A percentile compares a stretch with the other conserved stretches of the same genome.
Conservation (phyloP, 2,888 invertebrate species). For the Ganaspis brasiliensis region DNA sequence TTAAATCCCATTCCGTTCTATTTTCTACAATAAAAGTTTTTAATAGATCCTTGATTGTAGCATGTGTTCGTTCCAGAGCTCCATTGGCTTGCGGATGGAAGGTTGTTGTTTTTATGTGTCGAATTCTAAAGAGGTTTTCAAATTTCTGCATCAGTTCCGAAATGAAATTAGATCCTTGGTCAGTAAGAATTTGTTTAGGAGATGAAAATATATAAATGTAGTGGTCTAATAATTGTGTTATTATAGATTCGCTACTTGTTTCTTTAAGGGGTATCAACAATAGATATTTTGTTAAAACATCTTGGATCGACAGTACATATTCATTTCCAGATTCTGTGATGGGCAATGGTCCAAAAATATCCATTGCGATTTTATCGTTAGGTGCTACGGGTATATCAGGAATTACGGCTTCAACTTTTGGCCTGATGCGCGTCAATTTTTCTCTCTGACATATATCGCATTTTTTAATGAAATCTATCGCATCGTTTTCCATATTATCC, state of each 20-base stretch:
- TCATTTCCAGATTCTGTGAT: background rate
- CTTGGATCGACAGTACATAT: background rate
- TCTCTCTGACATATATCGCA: background rate
- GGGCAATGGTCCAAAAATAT: background rate
- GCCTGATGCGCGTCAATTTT: background rate
- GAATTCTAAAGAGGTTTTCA: slow-evolving; percentile 2
- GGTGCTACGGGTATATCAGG: background rate
- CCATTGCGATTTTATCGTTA: background rate
- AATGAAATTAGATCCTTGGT: background rate
- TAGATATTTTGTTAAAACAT: background rate
- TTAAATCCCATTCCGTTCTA: background rate
- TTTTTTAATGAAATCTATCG: background rate
- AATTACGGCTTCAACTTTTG: background rate
- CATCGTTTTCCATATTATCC: background rate
- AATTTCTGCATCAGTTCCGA: background rate
- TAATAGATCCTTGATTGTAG: background rate
- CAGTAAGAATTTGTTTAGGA: slow-evolving; percentile 10
- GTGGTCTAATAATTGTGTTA: background rate
- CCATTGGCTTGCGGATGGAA: background rate
- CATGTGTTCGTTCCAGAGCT: background rate
- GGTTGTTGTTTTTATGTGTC: background rate
- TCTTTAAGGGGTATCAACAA: background rate
- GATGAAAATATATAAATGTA: slow-evolving; percentile 10
- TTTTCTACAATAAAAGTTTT: background rate
- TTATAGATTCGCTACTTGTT: background rate